Evolutionary conservation across 2,113 vertebrate genomes (phyloP).

Genomic region (Diphyllodes magnificus): DNA sequence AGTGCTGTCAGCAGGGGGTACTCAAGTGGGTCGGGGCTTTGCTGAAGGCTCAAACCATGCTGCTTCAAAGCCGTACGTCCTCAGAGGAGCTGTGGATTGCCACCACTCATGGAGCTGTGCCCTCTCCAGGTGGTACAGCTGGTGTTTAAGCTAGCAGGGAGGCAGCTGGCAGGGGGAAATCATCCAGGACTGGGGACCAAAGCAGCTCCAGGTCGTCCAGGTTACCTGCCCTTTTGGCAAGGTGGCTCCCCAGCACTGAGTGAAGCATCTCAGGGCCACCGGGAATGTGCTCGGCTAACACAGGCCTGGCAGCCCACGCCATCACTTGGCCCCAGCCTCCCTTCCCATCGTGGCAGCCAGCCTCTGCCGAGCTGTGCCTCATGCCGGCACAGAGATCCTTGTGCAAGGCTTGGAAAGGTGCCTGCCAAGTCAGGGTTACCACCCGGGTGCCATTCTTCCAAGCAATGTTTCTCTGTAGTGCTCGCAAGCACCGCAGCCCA

Average conservation of each 20-base stretch:
- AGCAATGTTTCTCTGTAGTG: neutral
- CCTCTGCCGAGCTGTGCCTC: neutral
- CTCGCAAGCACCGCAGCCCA: accelerated
- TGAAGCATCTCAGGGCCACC: neutral
- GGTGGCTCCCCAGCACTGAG: neutral
- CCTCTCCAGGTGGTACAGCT: neutral
- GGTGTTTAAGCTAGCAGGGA: neutral
- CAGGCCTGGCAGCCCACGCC: neutral
- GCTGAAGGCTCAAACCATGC: neutral
- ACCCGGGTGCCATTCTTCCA: neutral
- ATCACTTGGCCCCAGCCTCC: accelerated
- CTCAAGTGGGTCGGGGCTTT: neutral
- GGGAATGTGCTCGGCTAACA: neutral
- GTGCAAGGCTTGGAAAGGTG: neutral
- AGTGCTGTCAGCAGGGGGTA: neutral
- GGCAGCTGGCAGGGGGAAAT: neutral
- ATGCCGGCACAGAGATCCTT: accelerated
- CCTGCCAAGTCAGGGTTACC: neutral
- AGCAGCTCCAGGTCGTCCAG: neutral
- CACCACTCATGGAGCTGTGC: accelerated
- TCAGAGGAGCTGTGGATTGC: neutral
- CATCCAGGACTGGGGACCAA: neutral
- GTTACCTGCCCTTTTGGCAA: neutral
- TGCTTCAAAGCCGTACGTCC: neutral
- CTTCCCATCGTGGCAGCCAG: neutral